These are phyloP conservation scores for Campylomormyrus numenius DNA, from an alignment of 2,113 vertebrate genomes.

Conservation along the genomic window DNA sequence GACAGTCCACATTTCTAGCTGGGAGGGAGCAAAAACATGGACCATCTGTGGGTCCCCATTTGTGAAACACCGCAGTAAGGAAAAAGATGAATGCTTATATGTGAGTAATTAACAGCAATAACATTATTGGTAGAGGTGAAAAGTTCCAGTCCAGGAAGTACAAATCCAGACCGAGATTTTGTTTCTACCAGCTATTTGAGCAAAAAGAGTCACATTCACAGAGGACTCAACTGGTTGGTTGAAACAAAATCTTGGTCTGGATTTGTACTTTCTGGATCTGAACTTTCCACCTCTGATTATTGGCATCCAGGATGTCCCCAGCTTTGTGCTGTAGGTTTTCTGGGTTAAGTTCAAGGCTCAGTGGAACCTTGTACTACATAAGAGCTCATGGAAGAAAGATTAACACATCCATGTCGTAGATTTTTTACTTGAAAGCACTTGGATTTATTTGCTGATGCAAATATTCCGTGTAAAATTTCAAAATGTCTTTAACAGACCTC, in stretches of 20 bases:
- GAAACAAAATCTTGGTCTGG: background rate
- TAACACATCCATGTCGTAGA: background rate
- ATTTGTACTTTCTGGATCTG: background rate
- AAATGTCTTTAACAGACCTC: background rate
- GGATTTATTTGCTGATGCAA: background rate
- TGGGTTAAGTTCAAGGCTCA: background rate
- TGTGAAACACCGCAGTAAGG: background rate
- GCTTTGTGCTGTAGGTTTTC: background rate
- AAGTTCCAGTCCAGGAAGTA: background rate
- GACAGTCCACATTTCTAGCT: background rate
- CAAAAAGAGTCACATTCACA: background rate
- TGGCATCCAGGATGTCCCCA: background rate
- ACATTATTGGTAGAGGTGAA: background rate
- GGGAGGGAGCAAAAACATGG: background rate
- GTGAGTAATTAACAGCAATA: background rate
- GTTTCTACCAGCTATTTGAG: background rate
- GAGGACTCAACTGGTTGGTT: background rate
- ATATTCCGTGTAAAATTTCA: background rate
- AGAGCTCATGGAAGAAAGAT: background rate
- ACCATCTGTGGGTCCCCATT: background rate
- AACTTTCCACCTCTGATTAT: background rate
- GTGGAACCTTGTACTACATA: background rate
- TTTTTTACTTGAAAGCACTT: background rate
- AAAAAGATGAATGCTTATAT: background rate
- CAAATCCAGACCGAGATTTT: background rate